phyloP scores from a whole-genome alignment of 2,797 vertebrate species.

The Crossoptilon crossoptilon region DNA sequence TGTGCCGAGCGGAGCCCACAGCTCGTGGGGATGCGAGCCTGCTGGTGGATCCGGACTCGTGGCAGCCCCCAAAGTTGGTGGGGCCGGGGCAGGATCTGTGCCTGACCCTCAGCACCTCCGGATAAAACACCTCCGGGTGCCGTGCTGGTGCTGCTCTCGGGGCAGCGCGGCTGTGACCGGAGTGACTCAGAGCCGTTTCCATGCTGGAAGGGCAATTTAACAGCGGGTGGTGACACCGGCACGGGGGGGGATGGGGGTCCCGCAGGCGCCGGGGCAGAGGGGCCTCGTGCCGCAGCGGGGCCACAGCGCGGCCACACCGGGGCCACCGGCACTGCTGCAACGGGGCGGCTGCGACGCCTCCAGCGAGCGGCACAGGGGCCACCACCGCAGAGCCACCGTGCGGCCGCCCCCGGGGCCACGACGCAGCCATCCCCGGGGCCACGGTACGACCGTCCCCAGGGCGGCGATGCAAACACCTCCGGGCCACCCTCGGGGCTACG shows the following conservation, averaged over 20 bases:
- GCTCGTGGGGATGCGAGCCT: neutral
- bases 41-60: neutral
- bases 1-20: accelerated
- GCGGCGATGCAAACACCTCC: neutral
- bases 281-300: neutral
- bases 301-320: neutral
- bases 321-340: neutral
- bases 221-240: neutral
- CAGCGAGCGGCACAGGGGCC: neutral
- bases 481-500: neutral
- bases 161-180: neutral
- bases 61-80: neutral
- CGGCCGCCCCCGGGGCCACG: neutral
- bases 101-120: neutral
- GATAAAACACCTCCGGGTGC: neutral
- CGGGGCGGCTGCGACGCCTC: neutral
- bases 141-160: neutral
- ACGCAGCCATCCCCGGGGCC: neutral
- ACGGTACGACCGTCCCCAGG: neutral
- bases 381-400: neutral
- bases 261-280: too few species aligned
- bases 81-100: neutral
- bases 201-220: neutral
- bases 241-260: neutral
- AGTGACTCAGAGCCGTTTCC: neutral